Percentiles rank a stretch among this genome's conserved stretches.
Evolutionary conservation across 2,113 vertebrate species (phyloP).

Genomic region (Notiomystis cincta): DNA sequence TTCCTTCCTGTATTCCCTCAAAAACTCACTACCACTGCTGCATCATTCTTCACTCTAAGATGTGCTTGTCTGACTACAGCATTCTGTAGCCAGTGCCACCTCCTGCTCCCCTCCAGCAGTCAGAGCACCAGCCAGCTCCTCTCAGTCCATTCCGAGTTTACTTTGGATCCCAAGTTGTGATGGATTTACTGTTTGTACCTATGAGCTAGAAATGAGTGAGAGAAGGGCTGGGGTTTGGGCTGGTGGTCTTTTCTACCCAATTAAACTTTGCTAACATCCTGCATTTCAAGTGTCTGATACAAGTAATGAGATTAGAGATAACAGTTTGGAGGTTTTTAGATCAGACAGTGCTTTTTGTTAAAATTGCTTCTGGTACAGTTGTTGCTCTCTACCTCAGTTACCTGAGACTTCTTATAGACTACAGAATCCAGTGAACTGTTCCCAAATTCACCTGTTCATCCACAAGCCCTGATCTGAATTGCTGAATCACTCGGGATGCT

Average conservation of each 20-base stretch:
- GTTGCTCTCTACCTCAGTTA: neutral
- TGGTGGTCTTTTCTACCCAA: neutral
- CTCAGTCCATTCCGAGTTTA: rapidly evolving
- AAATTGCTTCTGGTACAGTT: neutral
- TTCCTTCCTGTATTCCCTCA: neutral
- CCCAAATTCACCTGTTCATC: too few species aligned
- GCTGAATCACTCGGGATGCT: neutral
- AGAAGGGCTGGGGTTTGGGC: neutral
- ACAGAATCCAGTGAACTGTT: neutral
- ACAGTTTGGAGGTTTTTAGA: neutral
- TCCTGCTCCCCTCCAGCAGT: neutral
- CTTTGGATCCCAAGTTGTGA: neutral
- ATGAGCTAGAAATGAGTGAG: rapidly evolving
- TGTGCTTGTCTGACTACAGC: neutral
- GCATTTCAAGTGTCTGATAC: neutral
- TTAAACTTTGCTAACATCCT: neutral
- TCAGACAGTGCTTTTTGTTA: neutral
- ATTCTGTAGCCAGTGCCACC: neutral
- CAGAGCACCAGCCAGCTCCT: neutral
- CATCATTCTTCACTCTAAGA: rapidly evolving
- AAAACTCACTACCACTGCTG: neutral
- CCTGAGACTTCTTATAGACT: neutral
- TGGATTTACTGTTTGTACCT: neutral
- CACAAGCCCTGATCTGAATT: neutral
- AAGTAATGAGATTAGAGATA: neutral